These are phyloP conservation scores for Trisateles emortualis DNA, from an alignment of 2,888 invertebrate genomes.

Conservation along the genomic window DNA sequence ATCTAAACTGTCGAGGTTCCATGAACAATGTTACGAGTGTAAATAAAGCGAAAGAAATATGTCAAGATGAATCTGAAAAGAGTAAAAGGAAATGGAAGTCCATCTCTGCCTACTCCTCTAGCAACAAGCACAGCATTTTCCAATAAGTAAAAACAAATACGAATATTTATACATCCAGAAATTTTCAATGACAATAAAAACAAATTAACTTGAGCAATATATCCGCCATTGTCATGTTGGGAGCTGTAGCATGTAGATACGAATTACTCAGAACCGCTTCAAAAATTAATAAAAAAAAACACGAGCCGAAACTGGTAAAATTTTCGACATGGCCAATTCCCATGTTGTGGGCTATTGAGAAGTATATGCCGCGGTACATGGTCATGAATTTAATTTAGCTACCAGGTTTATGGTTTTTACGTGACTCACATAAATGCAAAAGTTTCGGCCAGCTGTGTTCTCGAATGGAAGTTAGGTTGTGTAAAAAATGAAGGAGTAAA, in stretches of 20 bases:
- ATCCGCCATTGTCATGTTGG: background rate
- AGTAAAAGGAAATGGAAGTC: too few species aligned
- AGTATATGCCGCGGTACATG: conserved; percentile 23
- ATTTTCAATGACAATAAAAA: background rate
- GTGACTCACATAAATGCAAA: conserved; percentile 53
- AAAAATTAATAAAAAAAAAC: conserved; percentile 14
- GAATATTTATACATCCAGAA: background rate
- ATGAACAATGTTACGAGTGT: too few species aligned
- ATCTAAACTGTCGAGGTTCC: too few species aligned
- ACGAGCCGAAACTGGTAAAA: background rate
- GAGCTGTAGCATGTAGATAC: background rate
- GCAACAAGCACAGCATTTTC: too few species aligned
- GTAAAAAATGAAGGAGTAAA: conserved; percentile 21
- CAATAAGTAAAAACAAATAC: too few species aligned
- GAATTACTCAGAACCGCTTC: conserved; percentile 7
- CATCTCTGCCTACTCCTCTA: too few species aligned
- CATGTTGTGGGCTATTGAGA: conserved; percentile 22
- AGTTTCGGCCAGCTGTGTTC: conserved; percentile 34
- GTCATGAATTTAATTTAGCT: conserved; percentile 65
- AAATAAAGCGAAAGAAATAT: too few species aligned
- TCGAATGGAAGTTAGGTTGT: conserved; percentile 26
- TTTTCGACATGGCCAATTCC: conserved; percentile 22
- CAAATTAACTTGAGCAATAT: background rate
- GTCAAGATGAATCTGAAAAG: too few species aligned
- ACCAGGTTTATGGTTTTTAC: conserved; percentile 56